Evolutionary conservation across 2,797 vertebrate genomes (phyloP).

Genomic region (Channa striata): DNA sequence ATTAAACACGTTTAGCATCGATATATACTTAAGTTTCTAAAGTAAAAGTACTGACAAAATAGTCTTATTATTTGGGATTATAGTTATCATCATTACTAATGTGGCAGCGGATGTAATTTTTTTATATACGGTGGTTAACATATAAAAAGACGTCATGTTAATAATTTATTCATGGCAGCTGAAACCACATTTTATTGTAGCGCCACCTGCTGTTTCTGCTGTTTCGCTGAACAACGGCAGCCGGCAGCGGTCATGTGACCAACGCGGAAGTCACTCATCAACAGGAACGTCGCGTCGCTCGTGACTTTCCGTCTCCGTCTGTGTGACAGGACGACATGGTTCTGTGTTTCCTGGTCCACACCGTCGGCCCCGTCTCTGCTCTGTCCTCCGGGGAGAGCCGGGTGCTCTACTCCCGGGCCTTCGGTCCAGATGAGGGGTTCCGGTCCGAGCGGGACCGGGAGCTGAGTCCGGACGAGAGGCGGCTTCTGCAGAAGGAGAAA

Average conservation of each 20-base stretch:
- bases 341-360: constrained; percentile 88
- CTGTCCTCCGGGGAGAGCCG: constrained; percentile 80
- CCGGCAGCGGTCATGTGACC: constrained; percentile 71
- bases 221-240: constrained; percentile 14
- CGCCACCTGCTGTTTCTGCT: constrained; percentile 73
- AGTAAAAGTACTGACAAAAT: too few relatives aligned
- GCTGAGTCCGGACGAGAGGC: constrained; percentile 75
- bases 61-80: too few relatives aligned
- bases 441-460: constrained; percentile 24
- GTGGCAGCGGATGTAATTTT: too few relatives aligned
- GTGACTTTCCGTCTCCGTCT: too few relatives aligned
- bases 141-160: too few relatives aligned
- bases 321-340: constrained; percentile 85
- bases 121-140: too few relatives aligned
- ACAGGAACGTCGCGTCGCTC: too few relatives aligned
- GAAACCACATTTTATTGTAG: too few relatives aligned
- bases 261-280: constrained; percentile 74
- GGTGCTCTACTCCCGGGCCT: constrained; percentile 86
- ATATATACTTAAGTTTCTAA: too few relatives aligned
- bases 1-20: too few relatives aligned
- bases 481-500: constrained; percentile 85
- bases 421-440: constrained; percentile 78
- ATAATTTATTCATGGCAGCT: too few relatives aligned
- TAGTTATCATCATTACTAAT: too few relatives aligned
- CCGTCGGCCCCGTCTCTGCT: constrained; percentile 76